Evolutionary conservation across 2,113 vertebrate genomes (phyloP).

Genomic region (Bombycilla garrulus): DNA sequence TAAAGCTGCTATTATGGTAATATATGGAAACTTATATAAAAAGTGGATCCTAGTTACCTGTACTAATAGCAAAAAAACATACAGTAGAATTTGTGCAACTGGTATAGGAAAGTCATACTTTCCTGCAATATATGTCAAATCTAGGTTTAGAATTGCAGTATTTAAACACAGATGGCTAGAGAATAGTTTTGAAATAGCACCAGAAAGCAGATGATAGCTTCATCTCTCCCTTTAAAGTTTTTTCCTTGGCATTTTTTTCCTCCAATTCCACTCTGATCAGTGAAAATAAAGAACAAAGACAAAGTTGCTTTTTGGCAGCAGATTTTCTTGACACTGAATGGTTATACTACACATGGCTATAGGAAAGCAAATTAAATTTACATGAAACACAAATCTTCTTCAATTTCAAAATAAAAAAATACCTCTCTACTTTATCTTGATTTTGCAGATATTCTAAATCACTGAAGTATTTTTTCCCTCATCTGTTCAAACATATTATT

Average conservation of each 20-base stretch:
- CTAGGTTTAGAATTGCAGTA: not conserved
- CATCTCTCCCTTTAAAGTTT: not conserved
- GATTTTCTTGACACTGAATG: not conserved
- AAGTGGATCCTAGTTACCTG: constrained; percentile 21
- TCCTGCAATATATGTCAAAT: not conserved
- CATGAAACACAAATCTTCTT: not conserved
- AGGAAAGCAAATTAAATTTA: not conserved
- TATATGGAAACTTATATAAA: constrained; percentile 38
- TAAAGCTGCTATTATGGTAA: constrained; percentile 67
- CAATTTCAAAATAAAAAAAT: not conserved
- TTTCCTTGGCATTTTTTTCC: not conserved
- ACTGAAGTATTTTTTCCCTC: not conserved
- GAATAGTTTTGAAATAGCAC: not conserved
- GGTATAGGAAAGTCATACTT: not conserved
- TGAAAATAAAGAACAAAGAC: not conserved
- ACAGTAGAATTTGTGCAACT: not conserved
- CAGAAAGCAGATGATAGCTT: not conserved
- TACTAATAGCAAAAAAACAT: constrained; percentile 29
- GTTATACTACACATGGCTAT: not conserved
- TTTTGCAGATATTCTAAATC: not conserved
- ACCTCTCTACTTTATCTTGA: not conserved
- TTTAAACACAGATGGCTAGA: not conserved
- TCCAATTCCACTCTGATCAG: not conserved
- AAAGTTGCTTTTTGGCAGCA: not conserved
- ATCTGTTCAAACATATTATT: not conserved